Evolutionary conservation across 1,140 invertebrate species (phyloP), one percentile per base, ranked within the genome.

Genomic region (Muscidifurax raptorellus): DNA sequence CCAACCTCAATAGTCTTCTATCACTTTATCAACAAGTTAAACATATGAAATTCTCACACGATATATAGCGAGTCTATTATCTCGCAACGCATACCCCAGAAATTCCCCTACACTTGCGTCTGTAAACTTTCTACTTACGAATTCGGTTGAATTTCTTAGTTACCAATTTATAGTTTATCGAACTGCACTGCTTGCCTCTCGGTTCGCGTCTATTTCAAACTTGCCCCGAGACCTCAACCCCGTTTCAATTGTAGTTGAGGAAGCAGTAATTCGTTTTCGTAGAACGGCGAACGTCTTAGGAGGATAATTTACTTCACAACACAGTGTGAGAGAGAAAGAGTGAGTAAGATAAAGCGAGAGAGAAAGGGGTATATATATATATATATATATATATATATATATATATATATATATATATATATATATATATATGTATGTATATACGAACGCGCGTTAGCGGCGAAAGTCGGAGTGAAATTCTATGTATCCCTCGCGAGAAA

Each of bases 241-340:
- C 79, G 71, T 80, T 80, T 40, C 81, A 36, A 64, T 74, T 75
- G 30, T 66, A 82, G 77, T 66, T 44, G 77, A 40, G 47, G 64
- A 82, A 40, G 12, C 28, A 67, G 40, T 72, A 77, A 78, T 87
- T 77, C 44, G n/a, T 59, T 81, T 72, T 27, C 15, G 78, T 80
- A 28, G 32, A 80, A 47, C 30, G 25, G 2, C 15, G 80, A 74
- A 64, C 44, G 36, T 59, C 40, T 72, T 59, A 28, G 75, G 5
- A 25, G 71, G 27, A 82, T 74, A 74, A 82, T 74, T 82, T 82
- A 74, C 47, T 82, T 74, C 64, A 71, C 40, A 72, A 80, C 28
- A 71, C n/a, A n/a, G n/a, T n/a, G n/a, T n/a, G n/a, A 27, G 72
- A 25, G 0, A 9, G 2, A 44, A 10, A 40, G 36, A 40, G 36